These are phyloP conservation scores for Leptogaster cylindrica DNA, from an alignment of 2,888 invertebrate genomes.

Conservation along the genomic window DNA sequence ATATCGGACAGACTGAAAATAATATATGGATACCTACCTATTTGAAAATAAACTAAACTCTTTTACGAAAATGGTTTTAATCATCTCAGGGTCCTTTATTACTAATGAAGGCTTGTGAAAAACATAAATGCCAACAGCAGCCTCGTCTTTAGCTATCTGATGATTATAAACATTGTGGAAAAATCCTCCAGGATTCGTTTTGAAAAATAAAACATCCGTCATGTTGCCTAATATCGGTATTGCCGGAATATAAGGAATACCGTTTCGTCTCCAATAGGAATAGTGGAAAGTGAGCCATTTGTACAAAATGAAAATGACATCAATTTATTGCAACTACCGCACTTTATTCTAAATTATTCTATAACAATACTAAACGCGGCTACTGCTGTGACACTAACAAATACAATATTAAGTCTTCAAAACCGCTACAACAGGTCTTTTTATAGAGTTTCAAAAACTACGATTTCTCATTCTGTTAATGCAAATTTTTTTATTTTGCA, in stretches of 20 bases:
- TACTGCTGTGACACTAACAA: no score
- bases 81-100: conserved; percentile 60
- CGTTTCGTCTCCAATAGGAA: conserved; percentile 58
- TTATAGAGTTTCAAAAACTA: no score
- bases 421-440: no score
- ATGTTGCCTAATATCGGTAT: conserved; percentile 61
- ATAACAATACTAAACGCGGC: no score
- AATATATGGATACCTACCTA: no score
- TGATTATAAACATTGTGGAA: conserved; percentile 58
- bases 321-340: no score
- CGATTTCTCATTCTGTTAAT: no score
- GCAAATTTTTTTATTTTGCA: no score
- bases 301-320: no score
- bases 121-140: conserved; percentile 59
- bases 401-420: no score
- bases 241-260: conserved; percentile 58
- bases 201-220: conserved; percentile 53
- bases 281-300: no score
- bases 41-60: conserved; percentile 62
- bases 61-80: conserved; percentile 62
- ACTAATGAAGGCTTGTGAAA: conserved; percentile 62
- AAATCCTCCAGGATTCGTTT: conserved; percentile 55
- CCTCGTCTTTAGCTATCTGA: conserved; percentile 50
- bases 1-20: neutral
- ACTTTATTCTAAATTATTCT: no score